Base-by-base conservation (phyloP, 2,113 vertebrate genomes). In the Beaufortia kweichowensis region DNA sequence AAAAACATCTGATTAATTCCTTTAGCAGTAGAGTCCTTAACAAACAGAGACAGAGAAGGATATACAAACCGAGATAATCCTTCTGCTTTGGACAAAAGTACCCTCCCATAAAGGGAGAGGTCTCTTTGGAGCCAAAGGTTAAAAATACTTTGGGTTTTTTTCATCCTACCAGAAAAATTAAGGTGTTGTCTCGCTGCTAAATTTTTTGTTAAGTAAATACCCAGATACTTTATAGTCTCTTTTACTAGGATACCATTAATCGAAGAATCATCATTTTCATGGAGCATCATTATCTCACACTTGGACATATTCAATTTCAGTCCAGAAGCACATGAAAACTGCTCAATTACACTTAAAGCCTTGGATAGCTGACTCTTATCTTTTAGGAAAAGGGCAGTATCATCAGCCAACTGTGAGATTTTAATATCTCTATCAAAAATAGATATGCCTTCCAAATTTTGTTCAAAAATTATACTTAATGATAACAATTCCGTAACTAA, bases 221-320 rank as follows among this genome's bases (percentile, higher is more conserved):
- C 23, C n/a, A n/a, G n/a, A n/a, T 56, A 56, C 53, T 24, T 56
- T 23, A 56, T 23, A 3, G 53, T 2, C 21, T 23, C 33, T 56
- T 24, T n/a, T n/a, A n/a, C n/a, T n/a, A n/a, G n/a, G n/a, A n/a
- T n/a, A n/a, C 10, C 55, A 10, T 56, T 9, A 56, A 56, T 24
- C 11, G 9, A 56, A 4, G 23, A 12, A 3, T 56, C 11, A 26
- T 26, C 55, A 24, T 21, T 24, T 56, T 56, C 12, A 56, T 56
- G 55, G 10, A 59, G 1, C 3, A 12, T 26, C 23, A 59, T 59
- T 59, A 59, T 59, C 56, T 59, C 56, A 59, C 50, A 55, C 6
- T 55, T 55, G n/a, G 50, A 55, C 50, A 55, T 6, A 43, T 60
- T 72, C 15, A 72, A 4, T 14, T 60, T 72, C 19, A 60, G 26